Conservation (phyloP, 2,113 vertebrate genomes). For the Ochotona curzoniae region DNA sequence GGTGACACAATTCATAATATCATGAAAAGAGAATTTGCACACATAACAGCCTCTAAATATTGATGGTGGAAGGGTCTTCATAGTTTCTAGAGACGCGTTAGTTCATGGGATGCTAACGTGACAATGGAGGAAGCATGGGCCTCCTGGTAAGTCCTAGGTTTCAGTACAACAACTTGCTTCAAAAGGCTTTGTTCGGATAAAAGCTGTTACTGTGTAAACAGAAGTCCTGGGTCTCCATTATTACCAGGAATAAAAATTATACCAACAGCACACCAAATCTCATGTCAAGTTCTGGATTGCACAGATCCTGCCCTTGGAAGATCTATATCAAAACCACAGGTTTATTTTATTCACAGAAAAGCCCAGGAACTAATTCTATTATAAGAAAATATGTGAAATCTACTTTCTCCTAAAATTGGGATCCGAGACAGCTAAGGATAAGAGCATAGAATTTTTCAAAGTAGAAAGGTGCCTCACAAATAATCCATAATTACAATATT, state of each 20-base stretch:
- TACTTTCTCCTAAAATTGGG: not conserved
- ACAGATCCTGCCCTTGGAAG: not conserved
- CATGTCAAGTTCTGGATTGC: not conserved
- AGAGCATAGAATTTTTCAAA: constrained; percentile 20
- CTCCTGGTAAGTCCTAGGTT: constrained; percentile 16
- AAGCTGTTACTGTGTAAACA: not conserved
- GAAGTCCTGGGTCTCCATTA: not conserved
- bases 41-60: constrained; percentile 1
- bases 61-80: not conserved
- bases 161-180: not conserved
- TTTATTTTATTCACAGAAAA: constrained; percentile 12
- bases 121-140: not conserved
- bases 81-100: constrained; percentile 27
- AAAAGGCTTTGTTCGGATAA: constrained; percentile 12
- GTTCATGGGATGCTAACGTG: constrained; percentile 10
- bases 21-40: not conserved
- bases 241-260: not conserved
- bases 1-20: not conserved
- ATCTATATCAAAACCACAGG: not conserved
- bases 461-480: not conserved
- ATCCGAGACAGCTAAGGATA: not conserved
- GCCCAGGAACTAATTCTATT: not conserved
- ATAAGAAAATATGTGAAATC: constrained; percentile 18
- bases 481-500: not conserved
- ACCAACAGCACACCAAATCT: not conserved